phyloP scores from a whole-genome alignment of 2,113 vertebrate genomes.

The Cranoglanis bouderius region DNA sequence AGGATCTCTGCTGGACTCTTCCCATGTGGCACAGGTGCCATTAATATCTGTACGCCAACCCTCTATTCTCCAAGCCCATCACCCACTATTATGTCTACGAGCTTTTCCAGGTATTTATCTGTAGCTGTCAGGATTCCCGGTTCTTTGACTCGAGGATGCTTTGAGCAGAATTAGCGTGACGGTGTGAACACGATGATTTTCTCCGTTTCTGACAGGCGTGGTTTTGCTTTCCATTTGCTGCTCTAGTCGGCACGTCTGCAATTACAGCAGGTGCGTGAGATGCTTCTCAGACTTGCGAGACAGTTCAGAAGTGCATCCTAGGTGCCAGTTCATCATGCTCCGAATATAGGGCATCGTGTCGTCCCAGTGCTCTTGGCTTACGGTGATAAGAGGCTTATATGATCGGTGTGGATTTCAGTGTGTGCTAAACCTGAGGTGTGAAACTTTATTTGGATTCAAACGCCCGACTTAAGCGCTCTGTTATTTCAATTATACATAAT shows the following conservation, averaged over 20 bases:
- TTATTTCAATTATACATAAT: conserved; percentile 1
- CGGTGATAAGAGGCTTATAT: conserved; percentile 37
- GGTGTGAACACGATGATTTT: neutral
- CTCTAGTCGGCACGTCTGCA: neutral
- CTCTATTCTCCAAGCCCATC: conserved; percentile 13
- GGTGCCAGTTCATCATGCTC: conserved; percentile 12
- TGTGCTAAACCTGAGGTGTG: conserved; percentile 12
- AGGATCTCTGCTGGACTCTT: conserved; percentile 14
- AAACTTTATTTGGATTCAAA: conserved; percentile 18
- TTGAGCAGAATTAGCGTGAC: conserved; percentile 24
- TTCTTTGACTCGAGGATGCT: neutral
- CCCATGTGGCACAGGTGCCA: neutral
- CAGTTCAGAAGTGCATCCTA: conserved; percentile 32
- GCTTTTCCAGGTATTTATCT: conserved; percentile 29
- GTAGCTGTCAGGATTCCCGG: conserved; percentile 4
- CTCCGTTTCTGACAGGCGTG: neutral
- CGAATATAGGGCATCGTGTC: conserved; percentile 11
- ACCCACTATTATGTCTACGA: neutral
- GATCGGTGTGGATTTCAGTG: conserved; percentile 28
- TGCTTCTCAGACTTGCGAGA: conserved; percentile 3
- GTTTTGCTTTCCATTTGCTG: neutral
- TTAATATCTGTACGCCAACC: conserved; percentile 1
- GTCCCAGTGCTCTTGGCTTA: conserved; percentile 20
- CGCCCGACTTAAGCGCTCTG: neutral
- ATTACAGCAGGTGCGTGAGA: conserved; percentile 22